Evolutionary conservation across 2,113 vertebrate species (phyloP).

Genomic region (Brachyhypopomus occidentalis): DNA sequence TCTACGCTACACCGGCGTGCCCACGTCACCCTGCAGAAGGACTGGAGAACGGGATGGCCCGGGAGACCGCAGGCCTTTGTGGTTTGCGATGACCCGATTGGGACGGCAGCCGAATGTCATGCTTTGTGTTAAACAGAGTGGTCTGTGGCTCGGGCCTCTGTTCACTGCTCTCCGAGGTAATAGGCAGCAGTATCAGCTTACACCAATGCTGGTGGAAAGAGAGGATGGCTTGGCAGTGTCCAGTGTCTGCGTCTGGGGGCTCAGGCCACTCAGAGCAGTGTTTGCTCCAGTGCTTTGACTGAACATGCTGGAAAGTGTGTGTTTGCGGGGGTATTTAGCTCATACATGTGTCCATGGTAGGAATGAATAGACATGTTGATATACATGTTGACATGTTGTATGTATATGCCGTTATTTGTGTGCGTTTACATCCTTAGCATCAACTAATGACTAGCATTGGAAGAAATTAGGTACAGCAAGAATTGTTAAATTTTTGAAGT

Average conservation of each 20-base stretch:
- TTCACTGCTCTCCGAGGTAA: background rate
- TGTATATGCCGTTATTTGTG: no score
- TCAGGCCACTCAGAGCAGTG: background rate
- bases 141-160: background rate
- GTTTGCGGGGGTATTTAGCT: no score
- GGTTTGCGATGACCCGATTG: background rate
- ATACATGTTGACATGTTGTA: no score
- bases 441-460: no score
- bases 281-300: no score
- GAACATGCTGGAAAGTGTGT: no score
- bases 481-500: no score
- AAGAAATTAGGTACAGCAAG: no score
- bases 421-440: no score
- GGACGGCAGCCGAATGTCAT: background rate
- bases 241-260: background rate
- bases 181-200: background rate
- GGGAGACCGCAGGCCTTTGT: background rate
- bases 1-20: background rate
- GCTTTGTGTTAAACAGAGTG: background rate
- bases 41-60: background rate
- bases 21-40: background rate
- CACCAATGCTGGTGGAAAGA: background rate
- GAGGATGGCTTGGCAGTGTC: background rate
- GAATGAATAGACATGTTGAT: no score
- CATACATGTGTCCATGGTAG: no score